Percentiles rank a stretch among this genome's conserved stretches.
These are phyloP conservation scores for Pteronotus mesoamericanus DNA, from an alignment of 2,797 vertebrate species.

Conservation along the genomic window DNA sequence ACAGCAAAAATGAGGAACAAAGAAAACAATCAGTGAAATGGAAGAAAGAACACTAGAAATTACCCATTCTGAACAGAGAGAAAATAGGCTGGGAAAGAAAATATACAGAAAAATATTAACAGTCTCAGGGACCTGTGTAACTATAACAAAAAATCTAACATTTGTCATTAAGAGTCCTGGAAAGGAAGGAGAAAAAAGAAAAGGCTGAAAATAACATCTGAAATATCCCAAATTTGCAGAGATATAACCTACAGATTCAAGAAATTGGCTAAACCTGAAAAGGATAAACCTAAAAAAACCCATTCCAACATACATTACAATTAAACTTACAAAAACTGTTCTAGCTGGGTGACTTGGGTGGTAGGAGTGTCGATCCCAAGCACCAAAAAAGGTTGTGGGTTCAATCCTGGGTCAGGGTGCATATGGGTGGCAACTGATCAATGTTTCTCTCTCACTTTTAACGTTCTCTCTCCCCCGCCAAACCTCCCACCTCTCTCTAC, in stretches of 20 bases:
- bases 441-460: too few species aligned
- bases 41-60: not conserved
- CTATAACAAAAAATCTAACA: not conserved
- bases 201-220: not conserved
- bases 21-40: not conserved
- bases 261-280: not conserved
- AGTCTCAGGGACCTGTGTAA: not conserved
- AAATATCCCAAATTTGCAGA: not conserved
- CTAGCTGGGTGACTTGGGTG: too few species aligned
- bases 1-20: not conserved
- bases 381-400: too few species aligned
- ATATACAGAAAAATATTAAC: not conserved
- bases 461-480: too few species aligned
- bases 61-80: not conserved
- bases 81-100: not conserved
- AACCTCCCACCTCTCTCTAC: too few species aligned
- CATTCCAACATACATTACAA: not conserved
- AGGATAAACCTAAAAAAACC: not conserved
- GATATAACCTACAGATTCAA: not conserved
- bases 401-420: too few species aligned
- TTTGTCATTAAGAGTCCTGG: not conserved
- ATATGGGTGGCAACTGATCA: too few species aligned
- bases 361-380: too few species aligned
- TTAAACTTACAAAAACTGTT: not conserved
- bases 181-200: not conserved